These are phyloP conservation scores for Sclerurus mexicanus DNA, from an alignment of 2,113 vertebrate genomes.

Conservation along the genomic window DNA sequence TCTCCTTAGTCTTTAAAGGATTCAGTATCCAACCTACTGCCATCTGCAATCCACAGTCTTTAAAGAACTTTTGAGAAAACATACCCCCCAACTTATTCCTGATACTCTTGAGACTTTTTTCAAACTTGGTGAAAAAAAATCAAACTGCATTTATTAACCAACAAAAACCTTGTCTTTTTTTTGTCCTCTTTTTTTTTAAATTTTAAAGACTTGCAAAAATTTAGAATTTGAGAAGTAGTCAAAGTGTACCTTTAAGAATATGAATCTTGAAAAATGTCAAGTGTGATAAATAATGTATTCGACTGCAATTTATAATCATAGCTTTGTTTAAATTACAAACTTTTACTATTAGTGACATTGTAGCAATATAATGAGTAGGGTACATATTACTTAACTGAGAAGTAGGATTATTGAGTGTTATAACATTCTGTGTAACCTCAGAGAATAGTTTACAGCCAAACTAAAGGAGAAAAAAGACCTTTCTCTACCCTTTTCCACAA, in stretches of 20 bases:
- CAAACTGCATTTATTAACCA: not conserved
- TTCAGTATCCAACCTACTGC: not conserved
- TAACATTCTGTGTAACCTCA: not conserved
- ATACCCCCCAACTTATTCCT: not conserved
- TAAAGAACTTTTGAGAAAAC: not conserved
- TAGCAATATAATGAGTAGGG: not conserved
- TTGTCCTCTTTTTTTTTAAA: not conserved
- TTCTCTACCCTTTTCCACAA: not conserved
- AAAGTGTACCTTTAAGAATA: not conserved
- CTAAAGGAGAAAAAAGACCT: not conserved
- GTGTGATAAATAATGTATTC: not conserved
- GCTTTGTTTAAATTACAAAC: not conserved
- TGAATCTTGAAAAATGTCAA: not conserved
- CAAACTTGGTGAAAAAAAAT: not conserved
- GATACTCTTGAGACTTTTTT: not conserved
- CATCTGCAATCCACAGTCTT: not conserved
- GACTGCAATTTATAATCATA: not conserved
- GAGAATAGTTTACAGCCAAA: not conserved
- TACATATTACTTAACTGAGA: not conserved
- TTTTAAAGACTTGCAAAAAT: not conserved
- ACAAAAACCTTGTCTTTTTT: fast-evolving
- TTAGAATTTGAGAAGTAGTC: not conserved
- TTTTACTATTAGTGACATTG: not conserved
- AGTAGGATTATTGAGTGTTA: not conserved
- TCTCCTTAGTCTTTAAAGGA: not conserved